phyloP scores from a whole-genome alignment of 2,797 vertebrate species.

The Cirrhinus mrigala region DNA sequence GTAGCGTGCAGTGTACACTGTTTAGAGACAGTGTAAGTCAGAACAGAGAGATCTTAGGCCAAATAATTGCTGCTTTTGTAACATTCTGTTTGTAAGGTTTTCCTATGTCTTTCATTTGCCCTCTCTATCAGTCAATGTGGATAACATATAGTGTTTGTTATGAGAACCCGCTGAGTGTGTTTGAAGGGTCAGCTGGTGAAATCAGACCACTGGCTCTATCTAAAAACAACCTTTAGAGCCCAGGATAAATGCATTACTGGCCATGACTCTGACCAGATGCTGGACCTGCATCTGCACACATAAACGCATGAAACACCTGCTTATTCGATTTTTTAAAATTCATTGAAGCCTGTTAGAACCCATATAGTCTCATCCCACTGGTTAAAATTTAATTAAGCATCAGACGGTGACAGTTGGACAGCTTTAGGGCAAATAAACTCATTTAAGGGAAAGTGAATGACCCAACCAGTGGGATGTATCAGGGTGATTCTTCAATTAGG shows the following conservation, averaged over 20 bases:
- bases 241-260: constrained; percentile 42
- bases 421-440: constrained; percentile 45
- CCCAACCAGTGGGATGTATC: neutral
- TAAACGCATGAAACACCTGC: constrained; percentile 21
- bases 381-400: constrained; percentile 46
- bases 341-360: constrained; percentile 6
- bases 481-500: constrained; percentile 20
- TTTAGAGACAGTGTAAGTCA: neutral
- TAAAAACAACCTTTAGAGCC: constrained; percentile 44
- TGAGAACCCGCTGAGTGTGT: constrained; percentile 30
- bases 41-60: neutral
- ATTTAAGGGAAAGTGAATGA: constrained; percentile 34
- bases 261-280: constrained; percentile 26
- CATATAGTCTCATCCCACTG: constrained; percentile 32
- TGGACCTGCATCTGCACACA: constrained; percentile 27
- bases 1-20: neutral
- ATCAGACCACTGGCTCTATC: constrained; percentile 35
- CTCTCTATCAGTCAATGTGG: constrained; percentile 26
- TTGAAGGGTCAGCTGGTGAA: constrained; percentile 45
- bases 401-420: constrained; percentile 23
- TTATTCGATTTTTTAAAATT: neutral
- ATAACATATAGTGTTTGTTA: constrained; percentile 34
- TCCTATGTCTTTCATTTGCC: constrained; percentile 10
- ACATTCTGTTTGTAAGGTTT: neutral
- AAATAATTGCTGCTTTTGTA: neutral